phyloP scores from a whole-genome alignment of 2,888 invertebrate species.

The Tipula helvola region DNA sequence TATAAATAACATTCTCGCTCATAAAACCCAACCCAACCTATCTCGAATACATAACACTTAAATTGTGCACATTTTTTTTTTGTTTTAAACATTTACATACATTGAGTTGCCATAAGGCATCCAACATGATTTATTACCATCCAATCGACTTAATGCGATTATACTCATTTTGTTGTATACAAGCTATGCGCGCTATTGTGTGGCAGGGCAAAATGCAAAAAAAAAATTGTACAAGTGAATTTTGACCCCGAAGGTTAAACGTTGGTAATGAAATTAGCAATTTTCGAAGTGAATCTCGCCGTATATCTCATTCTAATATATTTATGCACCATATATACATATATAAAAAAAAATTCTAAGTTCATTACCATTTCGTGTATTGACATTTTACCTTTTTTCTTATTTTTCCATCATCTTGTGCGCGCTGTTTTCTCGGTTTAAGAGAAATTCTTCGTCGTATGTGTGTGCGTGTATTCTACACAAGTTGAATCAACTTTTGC shows the following conservation, averaged over 20 bases:
- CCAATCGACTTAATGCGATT: not conserved
- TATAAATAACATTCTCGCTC: not conserved
- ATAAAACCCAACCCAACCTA: not conserved
- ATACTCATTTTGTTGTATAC: not conserved
- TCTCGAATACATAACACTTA: not conserved
- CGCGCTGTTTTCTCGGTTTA: not conserved
- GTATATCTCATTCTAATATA: not conserved
- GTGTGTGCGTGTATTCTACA: not conserved
- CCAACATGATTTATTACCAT: not conserved
- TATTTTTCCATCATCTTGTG: not conserved
- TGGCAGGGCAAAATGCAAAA: not conserved
- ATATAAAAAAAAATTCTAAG: not conserved
- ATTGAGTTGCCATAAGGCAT: slow-evolving; percentile 4
- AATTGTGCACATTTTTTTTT: not conserved
- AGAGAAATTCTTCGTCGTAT: not conserved
- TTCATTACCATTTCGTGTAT: not conserved
- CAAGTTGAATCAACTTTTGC: not conserved
- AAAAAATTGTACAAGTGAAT: not conserved
- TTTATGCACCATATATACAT: not conserved
- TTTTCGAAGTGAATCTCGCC: not conserved
- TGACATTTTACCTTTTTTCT: not conserved
- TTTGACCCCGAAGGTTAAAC: not conserved
- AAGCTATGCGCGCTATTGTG: not conserved
- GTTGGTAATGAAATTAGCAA: not conserved
- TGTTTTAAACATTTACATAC: not conserved